phyloP scores from a whole-genome alignment of 2,113 vertebrate species.

The Osmerus mordax region DNA sequence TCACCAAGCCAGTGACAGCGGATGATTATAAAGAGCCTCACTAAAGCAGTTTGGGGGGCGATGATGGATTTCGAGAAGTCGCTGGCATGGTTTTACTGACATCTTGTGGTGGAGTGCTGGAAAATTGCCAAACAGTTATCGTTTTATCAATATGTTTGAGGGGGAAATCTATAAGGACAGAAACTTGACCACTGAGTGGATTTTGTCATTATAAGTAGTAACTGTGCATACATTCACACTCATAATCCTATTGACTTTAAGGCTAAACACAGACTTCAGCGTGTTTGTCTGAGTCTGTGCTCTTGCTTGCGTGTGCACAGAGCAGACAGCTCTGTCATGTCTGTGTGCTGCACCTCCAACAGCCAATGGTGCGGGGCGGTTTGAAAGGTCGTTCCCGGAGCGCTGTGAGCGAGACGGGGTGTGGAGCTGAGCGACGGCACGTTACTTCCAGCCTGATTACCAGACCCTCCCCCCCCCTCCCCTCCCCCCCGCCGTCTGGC shows the following conservation, averaged over 20 bases:
- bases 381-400: conserved; percentile 17
- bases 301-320: background rate
- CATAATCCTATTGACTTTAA: too few relatives aligned
- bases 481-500: conserved; percentile 23
- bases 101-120: conserved; percentile 44
- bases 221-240: too few relatives aligned
- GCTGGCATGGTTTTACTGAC: conserved; percentile 35
- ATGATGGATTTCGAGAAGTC: background rate
- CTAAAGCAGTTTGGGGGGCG: background rate
- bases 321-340: background rate
- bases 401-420: conserved; percentile 7
- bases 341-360: background rate
- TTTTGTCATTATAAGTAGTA: too few relatives aligned
- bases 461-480: conserved; percentile 34
- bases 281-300: too few relatives aligned
- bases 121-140: background rate
- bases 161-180: background rate
- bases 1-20: background rate
- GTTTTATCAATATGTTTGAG: background rate
- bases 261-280: too few relatives aligned
- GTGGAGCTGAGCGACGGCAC: conserved; percentile 36
- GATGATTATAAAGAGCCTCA: too few relatives aligned
- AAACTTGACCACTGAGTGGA: background rate
- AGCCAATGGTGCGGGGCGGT: conserved; percentile 15
- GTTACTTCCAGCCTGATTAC: conserved; percentile 76